A percentile compares a stretch with the other conserved stretches of the same genome.
These are phyloP conservation scores for fruit fly (Drosophila melanogaster) DNA, from an alignment of 1,140 invertebrate genomes.

Conservation along the genomic window DNA sequence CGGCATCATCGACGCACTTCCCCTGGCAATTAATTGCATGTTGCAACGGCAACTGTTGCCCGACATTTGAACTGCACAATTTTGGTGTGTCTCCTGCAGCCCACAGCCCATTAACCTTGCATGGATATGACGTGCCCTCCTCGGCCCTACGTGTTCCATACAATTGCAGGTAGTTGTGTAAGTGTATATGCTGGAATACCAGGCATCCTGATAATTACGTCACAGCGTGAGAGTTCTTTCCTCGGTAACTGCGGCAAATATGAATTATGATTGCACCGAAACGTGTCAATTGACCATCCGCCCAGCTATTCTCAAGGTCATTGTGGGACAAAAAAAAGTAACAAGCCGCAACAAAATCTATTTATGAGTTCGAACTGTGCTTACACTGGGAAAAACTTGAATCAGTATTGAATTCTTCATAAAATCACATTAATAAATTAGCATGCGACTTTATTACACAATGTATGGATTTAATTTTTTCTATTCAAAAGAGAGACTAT, in stretches of 20 bases:
- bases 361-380: background rate
- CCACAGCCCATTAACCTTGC: constrained; percentile 64
- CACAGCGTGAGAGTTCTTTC: constrained; percentile 51
- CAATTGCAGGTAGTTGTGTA: constrained; percentile 64
- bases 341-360: constrained; percentile 12
- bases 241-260: constrained; percentile 56
- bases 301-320: constrained; percentile 70
- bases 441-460: no score
- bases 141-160: constrained; percentile 54
- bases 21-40: constrained; percentile 61
- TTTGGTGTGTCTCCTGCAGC: background rate
- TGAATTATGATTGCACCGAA: constrained; percentile 74
- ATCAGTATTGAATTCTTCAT: no score
- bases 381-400: background rate
- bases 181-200: constrained; percentile 10
- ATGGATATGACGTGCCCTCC: constrained; percentile 26
- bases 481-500: no score
- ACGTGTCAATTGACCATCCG: constrained; percentile 72
- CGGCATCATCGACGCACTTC: constrained; percentile 28
- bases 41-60: constrained; percentile 46
- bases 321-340: constrained; percentile 61
- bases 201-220: constrained; percentile 58
- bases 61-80: constrained; percentile 31
- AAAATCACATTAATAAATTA: no score
- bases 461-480: no score